phyloP scores from a whole-genome alignment of 2,113 vertebrate species.

The Takifugu flavidus region DNA sequence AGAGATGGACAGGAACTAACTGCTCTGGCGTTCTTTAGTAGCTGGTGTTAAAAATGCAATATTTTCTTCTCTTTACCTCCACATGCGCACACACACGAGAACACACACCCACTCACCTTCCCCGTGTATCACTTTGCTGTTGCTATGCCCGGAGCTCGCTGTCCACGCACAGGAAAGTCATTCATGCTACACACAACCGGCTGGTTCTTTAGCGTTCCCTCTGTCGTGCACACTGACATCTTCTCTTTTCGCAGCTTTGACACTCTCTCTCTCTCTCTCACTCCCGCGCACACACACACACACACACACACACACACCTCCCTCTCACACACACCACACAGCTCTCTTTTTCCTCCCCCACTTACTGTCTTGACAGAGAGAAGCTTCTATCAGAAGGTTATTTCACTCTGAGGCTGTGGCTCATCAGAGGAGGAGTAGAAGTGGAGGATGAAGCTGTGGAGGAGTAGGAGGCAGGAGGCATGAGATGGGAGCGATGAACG shows the following conservation, averaged over 20 bases:
- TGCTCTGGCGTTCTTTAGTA: conserved; percentile 37
- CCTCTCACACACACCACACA: conserved; percentile 4
- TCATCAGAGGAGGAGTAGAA: conserved; percentile 61
- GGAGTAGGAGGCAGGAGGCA: conserved; percentile 52
- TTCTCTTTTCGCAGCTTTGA: conserved; percentile 26
- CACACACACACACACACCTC: conserved; percentile 16
- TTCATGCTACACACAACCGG: conserved; percentile 50
- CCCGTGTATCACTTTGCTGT: conserved; percentile 57
- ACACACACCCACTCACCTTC: conserved; percentile 64
- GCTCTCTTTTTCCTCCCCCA: conserved; percentile 42
- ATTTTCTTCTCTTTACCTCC: conserved; percentile 31
- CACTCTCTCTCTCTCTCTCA: conserved; percentile 2
- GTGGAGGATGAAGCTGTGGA: conserved; percentile 60
- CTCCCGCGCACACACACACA: conserved; percentile 13
- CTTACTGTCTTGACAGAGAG: conserved; percentile 73
- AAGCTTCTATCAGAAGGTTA: conserved; percentile 65
- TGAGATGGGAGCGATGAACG: conserved; percentile 61
- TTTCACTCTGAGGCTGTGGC: conserved; percentile 67
- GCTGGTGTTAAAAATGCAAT: conserved; percentile 31
- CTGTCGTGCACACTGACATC: conserved; percentile 56
- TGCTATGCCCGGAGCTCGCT: conserved; percentile 59
- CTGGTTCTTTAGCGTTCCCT: conserved; percentile 56
- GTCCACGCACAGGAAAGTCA: conserved; percentile 56
- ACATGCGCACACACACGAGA: conserved; percentile 9
- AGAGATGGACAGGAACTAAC: conserved; percentile 35